Percentiles rank a stretch among this genome's conserved stretches.
Evolutionary conservation across 2,888 invertebrate species (phyloP).

Genomic region (Drosophila kokeensis): DNA sequence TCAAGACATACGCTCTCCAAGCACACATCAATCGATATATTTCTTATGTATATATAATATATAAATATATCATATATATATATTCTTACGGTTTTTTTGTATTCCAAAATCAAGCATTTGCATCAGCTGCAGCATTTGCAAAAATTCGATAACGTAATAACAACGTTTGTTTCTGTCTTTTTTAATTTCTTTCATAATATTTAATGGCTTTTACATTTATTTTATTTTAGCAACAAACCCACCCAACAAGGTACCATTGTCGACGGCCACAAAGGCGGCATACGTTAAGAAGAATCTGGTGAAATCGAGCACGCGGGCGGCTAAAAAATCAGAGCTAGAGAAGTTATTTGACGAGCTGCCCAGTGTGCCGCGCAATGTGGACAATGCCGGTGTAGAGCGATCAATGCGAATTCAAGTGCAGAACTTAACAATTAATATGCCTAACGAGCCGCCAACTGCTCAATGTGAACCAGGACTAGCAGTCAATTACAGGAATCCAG

Average conservation of each 20-base stretch:
- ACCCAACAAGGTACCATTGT: slow-evolving; percentile 20
- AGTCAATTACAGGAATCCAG: background rate
- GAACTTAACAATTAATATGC: slow-evolving; percentile 21
- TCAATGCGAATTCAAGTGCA: slow-evolving; percentile 30
- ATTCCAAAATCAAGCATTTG: slow-evolving; percentile 3
- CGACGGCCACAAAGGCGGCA: slow-evolving; percentile 22
- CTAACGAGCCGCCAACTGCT: background rate
- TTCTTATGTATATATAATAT: slow-evolving; percentile 10
- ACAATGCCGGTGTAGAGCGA: slow-evolving; percentile 21
- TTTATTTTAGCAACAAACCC: slow-evolving; percentile 14
- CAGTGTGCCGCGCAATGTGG: slow-evolving; percentile 49
- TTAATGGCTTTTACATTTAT: slow-evolving; percentile 6
- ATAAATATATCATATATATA: slow-evolving; percentile 1
- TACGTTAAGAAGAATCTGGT: slow-evolving; percentile 47
- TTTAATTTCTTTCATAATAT: background rate
- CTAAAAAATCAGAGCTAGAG: slow-evolving; percentile 50
- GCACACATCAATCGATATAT: background rate
- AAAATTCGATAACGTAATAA: slow-evolving; percentile 45
- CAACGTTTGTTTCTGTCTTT: background rate
- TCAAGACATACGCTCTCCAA: slow-evolving; percentile 27
- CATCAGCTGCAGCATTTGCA: slow-evolving; percentile 38
- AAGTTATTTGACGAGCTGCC: slow-evolving; percentile 62
- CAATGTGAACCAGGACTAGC: slow-evolving; percentile 16
- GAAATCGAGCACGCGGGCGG: slow-evolving; percentile 8
- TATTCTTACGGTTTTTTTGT: background rate